Evolutionary conservation across 1,140 invertebrate genomes (phyloP), one percentile per base, ranked within the genome.

Genomic region (Brachionus sp.): DNA sequence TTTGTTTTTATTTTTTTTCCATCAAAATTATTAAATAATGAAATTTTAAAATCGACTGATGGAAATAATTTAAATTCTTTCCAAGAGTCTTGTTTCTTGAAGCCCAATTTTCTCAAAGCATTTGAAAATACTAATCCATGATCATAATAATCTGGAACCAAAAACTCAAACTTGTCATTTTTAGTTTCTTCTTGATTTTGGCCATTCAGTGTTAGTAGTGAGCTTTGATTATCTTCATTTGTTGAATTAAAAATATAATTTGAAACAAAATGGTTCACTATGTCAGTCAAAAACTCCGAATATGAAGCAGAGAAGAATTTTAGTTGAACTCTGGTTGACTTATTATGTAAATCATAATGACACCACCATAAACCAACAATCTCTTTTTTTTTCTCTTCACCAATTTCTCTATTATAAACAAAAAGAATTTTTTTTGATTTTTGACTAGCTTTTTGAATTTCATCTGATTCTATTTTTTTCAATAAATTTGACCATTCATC

Each of bases 31-130:
- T 3, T 25, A 46, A 46, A 75, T 9, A 46, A 39, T 13, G 50
- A 57, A 66, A 62, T 57, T 80, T 80, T 80, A 13, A 80, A 80
- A 62, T 80, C 50, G 6, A 80, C 39, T n/a, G 35, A 29, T 39
- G 77, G 77, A 62, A 80, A 80, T 13, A 80, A n/a, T 37, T 57
- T 80, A 44, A 62, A 80, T 16, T 80, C 77, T 4, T 57, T 80
- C 77, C 77, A 80, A 2, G 77, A 64, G 1, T 80, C 77, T 10
- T 57, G 16, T 66, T 57, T 62, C 12, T 57, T 66, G 33, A 80
- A 80, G 9, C 62, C 62, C 1, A 35, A 19, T 66, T 80, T 80
- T 42, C 19, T 6, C 7, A 80, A 42, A 19, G 77, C 23, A 62
- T 80, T 80, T 13, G 50, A 29, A 10, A 80, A 25, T 0, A 57